Percentiles rank a stretch among this genome's conserved stretches.
phyloP scores from a whole-genome alignment of 1,140 invertebrate genomes.

The Cheumatopsyche charites region DNA sequence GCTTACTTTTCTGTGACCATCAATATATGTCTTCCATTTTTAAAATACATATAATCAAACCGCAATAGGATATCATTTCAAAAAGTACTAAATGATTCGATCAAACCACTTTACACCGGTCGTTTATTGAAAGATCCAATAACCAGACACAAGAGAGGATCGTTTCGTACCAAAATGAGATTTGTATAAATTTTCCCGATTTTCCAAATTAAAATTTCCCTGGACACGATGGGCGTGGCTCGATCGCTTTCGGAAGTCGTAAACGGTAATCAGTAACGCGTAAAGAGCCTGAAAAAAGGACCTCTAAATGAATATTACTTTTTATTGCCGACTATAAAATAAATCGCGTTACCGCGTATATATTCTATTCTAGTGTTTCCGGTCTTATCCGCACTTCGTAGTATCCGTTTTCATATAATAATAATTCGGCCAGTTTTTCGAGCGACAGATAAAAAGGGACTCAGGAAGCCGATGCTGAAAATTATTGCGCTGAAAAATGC shows the following conservation, averaged over 20 bases:
- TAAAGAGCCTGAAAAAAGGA: constrained; percentile 26
- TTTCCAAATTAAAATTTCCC: background rate
- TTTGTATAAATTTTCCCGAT: too few species aligned
- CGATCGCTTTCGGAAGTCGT: constrained; percentile 43
- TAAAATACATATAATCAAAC: too few species aligned
- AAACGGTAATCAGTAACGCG: constrained; percentile 34
- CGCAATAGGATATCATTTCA: too few species aligned
- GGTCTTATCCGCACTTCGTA: constrained; percentile 6
- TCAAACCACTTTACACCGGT: background rate
- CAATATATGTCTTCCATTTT: too few species aligned
- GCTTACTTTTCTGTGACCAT: too few species aligned
- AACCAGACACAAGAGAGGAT: background rate
- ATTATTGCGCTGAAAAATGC: constrained; percentile 1
- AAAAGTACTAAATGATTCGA: too few species aligned
- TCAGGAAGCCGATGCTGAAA: constrained; percentile 19
- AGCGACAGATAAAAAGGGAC: constrained; percentile 6
- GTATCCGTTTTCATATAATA: constrained; percentile 24
- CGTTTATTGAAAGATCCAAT: too few species aligned
- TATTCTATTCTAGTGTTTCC: constrained; percentile 17
- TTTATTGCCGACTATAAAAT: constrained; percentile 32
- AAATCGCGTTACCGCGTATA: constrained; percentile 25
- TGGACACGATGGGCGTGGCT: constrained; percentile 10
- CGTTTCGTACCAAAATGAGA: background rate
- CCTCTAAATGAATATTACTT: constrained; percentile 33
- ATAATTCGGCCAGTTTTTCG: constrained; percentile 3